Percentiles rank a stretch among this genome's conserved stretches.
These are phyloP conservation scores for Callaeas wilsoni DNA, from an alignment of 2,113 vertebrate species.

Conservation along the genomic window DNA sequence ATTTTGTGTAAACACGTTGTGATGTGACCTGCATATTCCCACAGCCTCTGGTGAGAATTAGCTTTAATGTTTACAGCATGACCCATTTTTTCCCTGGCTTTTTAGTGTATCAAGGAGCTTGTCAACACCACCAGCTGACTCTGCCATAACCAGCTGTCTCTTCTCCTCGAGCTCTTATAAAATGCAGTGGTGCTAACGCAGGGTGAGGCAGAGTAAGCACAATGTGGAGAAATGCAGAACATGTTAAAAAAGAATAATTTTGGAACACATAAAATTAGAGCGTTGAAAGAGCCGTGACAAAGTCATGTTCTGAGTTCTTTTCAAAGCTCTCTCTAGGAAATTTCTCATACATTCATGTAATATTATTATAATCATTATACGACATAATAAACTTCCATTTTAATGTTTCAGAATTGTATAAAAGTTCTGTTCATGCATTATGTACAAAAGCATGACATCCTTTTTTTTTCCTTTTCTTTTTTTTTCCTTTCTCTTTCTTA, in stretches of 20 bases:
- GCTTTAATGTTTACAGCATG: neutral
- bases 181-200: neutral
- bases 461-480: no score
- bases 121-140: conserved; percentile 2
- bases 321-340: neutral
- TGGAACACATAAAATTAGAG: neutral
- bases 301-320: neutral
- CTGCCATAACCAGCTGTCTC: neutral
- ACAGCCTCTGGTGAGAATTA: neutral
- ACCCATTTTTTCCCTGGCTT: neutral
- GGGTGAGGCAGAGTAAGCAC: neutral
- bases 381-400: neutral
- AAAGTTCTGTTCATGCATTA: neutral
- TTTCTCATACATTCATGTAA: neutral
- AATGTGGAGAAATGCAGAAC: neutral
- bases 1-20: neutral
- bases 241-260: neutral
- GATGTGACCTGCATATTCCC: conserved; percentile 1
- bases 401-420: neutral
- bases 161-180: neutral
- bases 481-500: neutral
- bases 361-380: neutral
- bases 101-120: neutral
- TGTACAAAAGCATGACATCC: neutral
- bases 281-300: neutral